Conservation (phyloP, 2,797 vertebrate genomes). For the Monodelphis domestica region DNA sequence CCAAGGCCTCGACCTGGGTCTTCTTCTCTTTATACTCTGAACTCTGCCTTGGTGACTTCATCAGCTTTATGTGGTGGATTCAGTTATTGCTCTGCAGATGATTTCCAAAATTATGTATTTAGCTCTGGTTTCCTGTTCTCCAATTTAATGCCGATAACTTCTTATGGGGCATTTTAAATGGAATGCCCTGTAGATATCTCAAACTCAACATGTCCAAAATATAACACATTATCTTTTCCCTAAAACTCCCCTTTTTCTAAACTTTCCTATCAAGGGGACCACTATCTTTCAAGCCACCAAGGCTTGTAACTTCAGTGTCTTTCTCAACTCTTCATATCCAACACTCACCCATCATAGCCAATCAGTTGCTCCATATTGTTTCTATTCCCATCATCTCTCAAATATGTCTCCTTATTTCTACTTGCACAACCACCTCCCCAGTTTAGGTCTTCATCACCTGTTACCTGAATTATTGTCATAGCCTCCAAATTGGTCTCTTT, state of each 20-base stretch:
- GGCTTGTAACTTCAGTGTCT: background rate
- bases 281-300: background rate
- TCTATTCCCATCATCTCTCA: background rate
- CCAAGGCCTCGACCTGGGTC: no score
- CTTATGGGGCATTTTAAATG: background rate
- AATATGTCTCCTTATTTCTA: background rate
- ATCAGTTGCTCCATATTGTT: background rate
- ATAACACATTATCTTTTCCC: background rate
- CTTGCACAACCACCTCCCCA: background rate
- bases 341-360: background rate
- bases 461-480: background rate
- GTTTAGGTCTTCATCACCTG: background rate
- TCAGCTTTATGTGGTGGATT: background rate
- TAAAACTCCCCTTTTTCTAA: background rate
- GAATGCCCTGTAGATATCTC: background rate
- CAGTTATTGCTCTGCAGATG: background rate
- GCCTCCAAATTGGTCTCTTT: background rate
- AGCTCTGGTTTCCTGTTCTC: background rate
- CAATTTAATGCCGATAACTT: background rate
- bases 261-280: background rate
- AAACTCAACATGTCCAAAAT: background rate
- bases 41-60: background rate
- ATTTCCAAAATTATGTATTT: background rate
- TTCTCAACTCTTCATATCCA: background rate
- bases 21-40: background rate